Evolutionary conservation across 2,888 invertebrate species (phyloP).

Genomic region (Cinara cedri): DNA sequence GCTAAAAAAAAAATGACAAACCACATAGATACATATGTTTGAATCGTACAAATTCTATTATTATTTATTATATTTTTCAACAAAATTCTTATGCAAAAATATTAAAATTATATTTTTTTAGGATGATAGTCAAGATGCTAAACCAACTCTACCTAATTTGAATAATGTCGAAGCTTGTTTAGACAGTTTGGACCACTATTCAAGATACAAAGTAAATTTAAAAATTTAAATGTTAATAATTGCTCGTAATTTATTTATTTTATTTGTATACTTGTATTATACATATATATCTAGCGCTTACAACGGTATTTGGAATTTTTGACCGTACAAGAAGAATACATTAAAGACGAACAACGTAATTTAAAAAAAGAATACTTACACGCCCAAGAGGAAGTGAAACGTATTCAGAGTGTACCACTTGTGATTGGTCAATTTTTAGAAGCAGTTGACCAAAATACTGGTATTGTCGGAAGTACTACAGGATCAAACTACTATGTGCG

Average conservation of each 20-base stretch:
- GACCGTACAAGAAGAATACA: constrained; percentile 98
- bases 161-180: constrained; percentile 49
- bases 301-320: constrained; percentile 96
- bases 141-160: constrained; percentile 58
- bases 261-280: too few relatives aligned
- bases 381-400: constrained; percentile 96
- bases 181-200: constrained; percentile 52
- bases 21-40: too few relatives aligned
- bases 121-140: constrained; percentile 61
- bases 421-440: constrained; percentile 99
- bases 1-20: too few relatives aligned
- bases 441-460: constrained; percentile 99
- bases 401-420: constrained; percentile 97
- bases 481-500: constrained; percentile 98
- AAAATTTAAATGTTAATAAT: not conserved
- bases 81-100: too few relatives aligned
- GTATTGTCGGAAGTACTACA: constrained; percentile 98
- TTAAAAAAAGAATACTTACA: constrained; percentile 98
- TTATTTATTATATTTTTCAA: too few relatives aligned
- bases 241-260: not conserved
- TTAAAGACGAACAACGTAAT: constrained; percentile 98
- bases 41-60: too few relatives aligned
- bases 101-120: constrained; percentile 51
- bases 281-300: constrained; percentile 73
- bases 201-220: constrained; percentile 42